Conservation (phyloP, 2,888 invertebrate species). For the Amphipoea lucens region DNA sequence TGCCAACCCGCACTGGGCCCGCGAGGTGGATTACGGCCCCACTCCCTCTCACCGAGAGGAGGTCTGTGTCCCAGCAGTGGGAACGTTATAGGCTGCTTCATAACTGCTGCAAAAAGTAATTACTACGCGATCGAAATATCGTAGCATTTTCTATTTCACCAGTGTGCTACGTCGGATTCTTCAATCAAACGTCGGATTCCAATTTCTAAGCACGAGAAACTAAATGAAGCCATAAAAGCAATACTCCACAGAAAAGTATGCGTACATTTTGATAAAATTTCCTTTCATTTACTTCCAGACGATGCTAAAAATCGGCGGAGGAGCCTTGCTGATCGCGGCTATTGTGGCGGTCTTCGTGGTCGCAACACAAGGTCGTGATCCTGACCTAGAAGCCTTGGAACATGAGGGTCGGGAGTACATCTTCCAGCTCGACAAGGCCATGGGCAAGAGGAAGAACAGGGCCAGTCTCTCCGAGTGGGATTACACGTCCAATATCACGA, state of each 20-base stretch:
- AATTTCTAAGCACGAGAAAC: neutral
- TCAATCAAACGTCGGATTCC: neutral
- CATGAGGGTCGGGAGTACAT: conserved; percentile 91
- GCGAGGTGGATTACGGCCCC: too few relatives aligned
- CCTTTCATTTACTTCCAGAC: conserved; percentile 75
- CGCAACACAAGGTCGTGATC: conserved; percentile 88
- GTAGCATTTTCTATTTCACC: neutral
- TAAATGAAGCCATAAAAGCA: neutral
- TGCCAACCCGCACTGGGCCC: too few relatives aligned
- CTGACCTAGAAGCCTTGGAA: conserved; percentile 89
- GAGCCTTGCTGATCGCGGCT: conserved; percentile 84
- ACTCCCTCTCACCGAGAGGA: too few relatives aligned
- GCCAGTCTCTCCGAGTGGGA: conserved; percentile 92
- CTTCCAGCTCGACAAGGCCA: conserved; percentile 90
- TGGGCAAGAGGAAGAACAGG: conserved; percentile 91
- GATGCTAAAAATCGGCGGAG: conserved; percentile 88
- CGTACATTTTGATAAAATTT: neutral
- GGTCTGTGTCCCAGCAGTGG: too few relatives aligned
- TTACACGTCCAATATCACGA: conserved; percentile 94
- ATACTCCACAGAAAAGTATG: neutral
- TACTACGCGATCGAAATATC: neutral
- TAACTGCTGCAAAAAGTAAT: too few relatives aligned
- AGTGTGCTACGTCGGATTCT: neutral
- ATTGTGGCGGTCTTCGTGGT: conserved; percentile 88
- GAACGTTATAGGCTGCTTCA: too few relatives aligned